These are phyloP conservation scores for Nebria brevicollis DNA, from an alignment of 2,888 invertebrate genomes.

Conservation along the genomic window DNA sequence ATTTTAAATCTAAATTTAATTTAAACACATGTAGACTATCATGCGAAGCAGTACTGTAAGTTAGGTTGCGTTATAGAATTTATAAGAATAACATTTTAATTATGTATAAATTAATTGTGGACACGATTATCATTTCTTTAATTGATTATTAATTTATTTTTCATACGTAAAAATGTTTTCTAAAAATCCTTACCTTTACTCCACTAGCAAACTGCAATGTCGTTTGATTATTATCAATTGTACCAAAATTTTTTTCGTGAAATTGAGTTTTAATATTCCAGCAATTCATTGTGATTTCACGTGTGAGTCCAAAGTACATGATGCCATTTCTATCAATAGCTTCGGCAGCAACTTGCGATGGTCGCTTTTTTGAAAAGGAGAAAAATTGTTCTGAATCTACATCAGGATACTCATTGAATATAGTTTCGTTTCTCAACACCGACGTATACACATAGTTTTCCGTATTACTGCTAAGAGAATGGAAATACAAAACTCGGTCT, in stretches of 20 bases:
- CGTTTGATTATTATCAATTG: constrained; percentile 67
- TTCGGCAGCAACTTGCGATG: constrained; percentile 77
- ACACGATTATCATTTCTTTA: too few relatives aligned
- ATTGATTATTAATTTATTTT: too few relatives aligned
- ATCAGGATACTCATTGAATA: constrained; percentile 64
- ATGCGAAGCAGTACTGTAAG: too few relatives aligned
- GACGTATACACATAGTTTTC: constrained; percentile 74
- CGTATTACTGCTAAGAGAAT: constrained; percentile 73
- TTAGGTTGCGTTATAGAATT: too few relatives aligned
- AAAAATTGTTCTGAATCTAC: constrained; percentile 67
- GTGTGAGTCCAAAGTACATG: constrained; percentile 75
- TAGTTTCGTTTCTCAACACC: constrained; percentile 68
- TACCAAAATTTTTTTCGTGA: constrained; percentile 66
- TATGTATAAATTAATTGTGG: too few relatives aligned
- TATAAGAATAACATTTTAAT: too few relatives aligned
- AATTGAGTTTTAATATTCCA: constrained; percentile 78
- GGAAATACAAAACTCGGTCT: constrained; percentile 73
- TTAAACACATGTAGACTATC: too few relatives aligned
- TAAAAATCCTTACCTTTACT: constrained; percentile 65
- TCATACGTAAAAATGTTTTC: too few relatives aligned
- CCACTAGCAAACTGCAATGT: constrained; percentile 80
- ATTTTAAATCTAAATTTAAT: background rate
- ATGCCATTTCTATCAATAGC: constrained; percentile 77
- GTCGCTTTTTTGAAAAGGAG: constrained; percentile 62
- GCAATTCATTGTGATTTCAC: constrained; percentile 75